Conservation (phyloP, 1,140 invertebrate species). For the Apis laboriosa region DNA sequence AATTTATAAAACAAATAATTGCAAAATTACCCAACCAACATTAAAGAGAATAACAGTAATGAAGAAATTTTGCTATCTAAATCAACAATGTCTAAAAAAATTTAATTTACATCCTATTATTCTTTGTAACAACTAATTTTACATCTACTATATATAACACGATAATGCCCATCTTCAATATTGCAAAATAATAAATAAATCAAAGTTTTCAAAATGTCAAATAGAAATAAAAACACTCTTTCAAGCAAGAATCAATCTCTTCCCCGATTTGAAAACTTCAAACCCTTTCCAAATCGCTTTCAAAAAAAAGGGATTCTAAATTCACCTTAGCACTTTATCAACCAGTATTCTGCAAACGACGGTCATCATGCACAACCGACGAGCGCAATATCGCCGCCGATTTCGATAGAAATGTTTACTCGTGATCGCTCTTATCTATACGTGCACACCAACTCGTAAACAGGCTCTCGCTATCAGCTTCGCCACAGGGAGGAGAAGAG, state of each 20-base stretch:
- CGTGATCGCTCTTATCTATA: conserved; percentile 26
- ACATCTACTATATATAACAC: no score
- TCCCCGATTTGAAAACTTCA: no score
- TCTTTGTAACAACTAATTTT: no score
- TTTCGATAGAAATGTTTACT: conserved; percentile 34
- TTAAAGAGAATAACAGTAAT: no score
- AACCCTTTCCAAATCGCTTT: neutral
- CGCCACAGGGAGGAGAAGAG: neutral
- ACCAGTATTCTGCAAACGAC: neutral
- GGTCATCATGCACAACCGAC: neutral
- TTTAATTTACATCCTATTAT: no score
- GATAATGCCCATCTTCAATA: no score
- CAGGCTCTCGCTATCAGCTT: conserved; percentile 25
- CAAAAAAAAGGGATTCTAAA: fast-evolving
- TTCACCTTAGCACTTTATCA: neutral
- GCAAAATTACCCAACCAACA: no score
- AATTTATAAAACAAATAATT: no score
- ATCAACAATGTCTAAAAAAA: no score
- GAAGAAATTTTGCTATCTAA: no score
- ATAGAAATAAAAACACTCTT: neutral
- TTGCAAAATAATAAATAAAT: no score
- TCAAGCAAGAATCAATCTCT: neutral
- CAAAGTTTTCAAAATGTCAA: neutral
- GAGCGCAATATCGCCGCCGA: conserved; percentile 17
- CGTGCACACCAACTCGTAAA: conserved; percentile 30